Evolutionary conservation across 1,140 invertebrate species (phyloP), one percentile per base, ranked within the genome.

Genomic region (Phymastichus coffea): DNA sequence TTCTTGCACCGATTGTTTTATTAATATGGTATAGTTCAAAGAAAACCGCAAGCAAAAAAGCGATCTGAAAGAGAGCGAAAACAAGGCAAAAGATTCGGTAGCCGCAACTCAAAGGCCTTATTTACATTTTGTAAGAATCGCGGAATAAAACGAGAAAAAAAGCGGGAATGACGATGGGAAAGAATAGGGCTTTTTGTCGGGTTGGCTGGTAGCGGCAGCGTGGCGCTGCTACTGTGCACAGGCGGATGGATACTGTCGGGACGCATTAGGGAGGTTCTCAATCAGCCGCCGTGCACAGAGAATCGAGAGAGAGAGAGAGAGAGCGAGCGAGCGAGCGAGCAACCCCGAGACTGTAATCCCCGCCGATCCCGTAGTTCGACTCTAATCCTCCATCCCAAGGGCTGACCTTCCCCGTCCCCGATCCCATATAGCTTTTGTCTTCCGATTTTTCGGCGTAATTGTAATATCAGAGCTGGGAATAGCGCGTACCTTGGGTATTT

Each of bases 251-350:
- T 63, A 67, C 77, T 79, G 77, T 80, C 78, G 71, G 58, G 48
- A 58, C 66, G 71, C 63, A 79, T 80, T 79, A 80, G 72, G 72
- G 73, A 77, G 73, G 77, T 79, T 79, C 78, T 80, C 78, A 79
- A 79, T 80, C 78, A 80, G 74, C 63, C 63, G 68, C 28, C 12
- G 6, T 33, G 28, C 28, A 6, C 28, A 7, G 28, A 12, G 6
- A 33, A 74, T 72, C 70, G 67, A 59, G 66, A 70, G 37, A n/a
- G 25, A 12, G 30, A 70, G 69, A n/a, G n/a, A n/a, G n/a, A n/a
- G n/a, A n/a, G 28, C 28, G 12, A 74, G 71, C 70, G 67, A 59
- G 66, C 71, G 37, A n/a, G 25, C 20, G 30, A 70, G 69, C 71
- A 67, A 73, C 70, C 72, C 73, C 67, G 61, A 66, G 61, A 67